Evolutionary conservation across 1,140 invertebrate genomes (phyloP), one percentile per base, ranked within the genome.

Genomic region (Drosophila biarmipes): DNA sequence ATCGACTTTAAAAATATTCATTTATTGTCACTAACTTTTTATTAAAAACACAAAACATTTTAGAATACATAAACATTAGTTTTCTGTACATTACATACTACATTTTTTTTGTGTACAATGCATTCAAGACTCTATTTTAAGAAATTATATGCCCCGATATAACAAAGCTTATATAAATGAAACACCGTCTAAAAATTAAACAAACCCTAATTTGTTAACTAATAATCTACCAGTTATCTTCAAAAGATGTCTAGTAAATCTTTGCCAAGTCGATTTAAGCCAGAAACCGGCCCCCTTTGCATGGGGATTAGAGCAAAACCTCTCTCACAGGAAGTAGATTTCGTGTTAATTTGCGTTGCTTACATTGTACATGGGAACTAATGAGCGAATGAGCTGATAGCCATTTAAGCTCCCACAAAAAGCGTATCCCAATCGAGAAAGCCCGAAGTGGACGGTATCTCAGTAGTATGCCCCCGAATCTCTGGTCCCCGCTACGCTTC

Each of bases 301-400:
- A 17, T 15, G 34, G 14, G 17, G 56, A 57, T 61, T 61, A 61
- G 10, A 21, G 8, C 7, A 14, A 54, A 45, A 27, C 10, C 31
- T 6, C 29, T n/a, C 40, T 4, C 15, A 38, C 24, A 29, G 58
- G 37, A 61, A 61, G 37, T 43, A 43, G 46, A 80, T 61, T 38
- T 80, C 37, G 19, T 55, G 73, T 78, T 80, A 78, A 85, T 86
- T 85, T 80, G 37, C 56, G n/a, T 27, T n/a, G 52, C 48, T 63
- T 67, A 71, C 29, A 21, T 51, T 57, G 29, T 57, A 59, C 51
- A 66, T 62, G 40, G 34, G 38, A 38, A 61, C 58, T 67, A 74
- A 59, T 56, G 42, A 64, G 55, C 24, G 21, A 59, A 59, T 55
- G 40, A 55, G 42, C 40, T 61, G 19, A 69, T 35, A 77, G 49